phyloP scores from a whole-genome alignment of 92 coral and sea anemone genomes.

The Heliopora coerulea region DNA sequence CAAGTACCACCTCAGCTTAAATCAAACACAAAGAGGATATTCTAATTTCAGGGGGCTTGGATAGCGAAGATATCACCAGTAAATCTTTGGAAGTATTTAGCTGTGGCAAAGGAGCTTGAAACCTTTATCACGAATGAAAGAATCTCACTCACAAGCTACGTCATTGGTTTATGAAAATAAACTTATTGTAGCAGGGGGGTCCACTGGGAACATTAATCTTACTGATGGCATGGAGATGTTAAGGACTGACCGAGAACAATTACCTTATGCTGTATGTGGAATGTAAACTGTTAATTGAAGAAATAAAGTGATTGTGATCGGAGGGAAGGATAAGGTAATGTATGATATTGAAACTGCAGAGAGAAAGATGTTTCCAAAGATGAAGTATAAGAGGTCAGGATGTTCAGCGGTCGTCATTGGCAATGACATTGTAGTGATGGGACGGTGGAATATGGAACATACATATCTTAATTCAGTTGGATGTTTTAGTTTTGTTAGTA shows the following conservation, averaged over 20 bases:
- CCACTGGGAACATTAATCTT: background rate
- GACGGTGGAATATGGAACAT: slow-evolving; percentile 72
- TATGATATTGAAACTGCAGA: slow-evolving; percentile 66
- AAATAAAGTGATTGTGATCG: background rate
- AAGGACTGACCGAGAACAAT: background rate
- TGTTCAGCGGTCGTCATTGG: slow-evolving; percentile 68
- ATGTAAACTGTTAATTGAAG: background rate
- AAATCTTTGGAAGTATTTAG: slow-evolving; percentile 1
- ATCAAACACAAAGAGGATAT: background rate
- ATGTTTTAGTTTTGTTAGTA: slow-evolving; percentile 43
- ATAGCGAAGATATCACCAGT: too few relatives aligned
- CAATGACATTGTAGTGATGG: slow-evolving; percentile 65
- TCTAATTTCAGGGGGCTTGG: background rate
- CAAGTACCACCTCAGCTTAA: too few relatives aligned
- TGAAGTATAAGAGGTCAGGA: slow-evolving; percentile 79
- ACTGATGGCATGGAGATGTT: slow-evolving; percentile 6
- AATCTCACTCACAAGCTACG: background rate
- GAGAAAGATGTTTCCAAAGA: slow-evolving; percentile 64
- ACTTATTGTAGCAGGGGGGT: slow-evolving; percentile 16
- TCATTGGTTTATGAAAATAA: background rate
- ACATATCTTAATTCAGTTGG: slow-evolving; percentile 71
- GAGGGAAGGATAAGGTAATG: background rate
- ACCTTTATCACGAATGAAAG: background rate
- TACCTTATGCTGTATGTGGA: slow-evolving; percentile 11
- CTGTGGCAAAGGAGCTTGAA: background rate